Conservation (phyloP, 2,888 invertebrate species). For the Synanthedon tipuliformis region DNA sequence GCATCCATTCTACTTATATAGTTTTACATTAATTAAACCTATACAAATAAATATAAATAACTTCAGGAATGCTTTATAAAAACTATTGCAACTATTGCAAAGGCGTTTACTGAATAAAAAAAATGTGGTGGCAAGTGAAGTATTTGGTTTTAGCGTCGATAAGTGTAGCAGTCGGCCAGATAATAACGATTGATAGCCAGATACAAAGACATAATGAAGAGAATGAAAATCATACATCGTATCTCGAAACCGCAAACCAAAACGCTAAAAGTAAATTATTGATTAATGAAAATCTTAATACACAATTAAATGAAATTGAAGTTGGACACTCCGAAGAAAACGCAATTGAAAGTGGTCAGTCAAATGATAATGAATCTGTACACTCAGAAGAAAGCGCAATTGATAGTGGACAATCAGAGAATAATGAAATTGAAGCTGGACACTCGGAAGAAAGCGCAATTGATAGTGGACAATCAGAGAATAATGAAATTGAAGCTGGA, state of each 20-base stretch:
- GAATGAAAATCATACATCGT: too few relatives aligned
- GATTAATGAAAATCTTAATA: not conserved
- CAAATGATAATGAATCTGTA: too few relatives aligned
- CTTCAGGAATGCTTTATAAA: not conserved
- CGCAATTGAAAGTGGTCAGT: too few relatives aligned
- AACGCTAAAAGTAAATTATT: too few relatives aligned
- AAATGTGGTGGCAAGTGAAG: conserved; percentile 19
- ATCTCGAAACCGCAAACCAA: too few relatives aligned
- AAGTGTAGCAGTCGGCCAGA: not conserved
- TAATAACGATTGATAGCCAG: not conserved
- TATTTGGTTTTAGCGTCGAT: conserved; percentile 4
- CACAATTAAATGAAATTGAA: not conserved
- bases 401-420: too few relatives aligned
- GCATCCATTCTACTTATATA: not conserved
- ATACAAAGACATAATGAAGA: not conserved
- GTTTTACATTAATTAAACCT: not conserved
- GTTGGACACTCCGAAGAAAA: not conserved
- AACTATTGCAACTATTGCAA: not conserved
- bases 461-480: not conserved
- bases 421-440: not conserved
- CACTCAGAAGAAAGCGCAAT: too few relatives aligned
- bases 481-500: not conserved
- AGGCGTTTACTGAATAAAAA: conserved; percentile 5
- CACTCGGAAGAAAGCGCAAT: not conserved
- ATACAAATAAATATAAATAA: not conserved